A percentile compares a stretch with the other conserved stretches of the same genome.
These are phyloP conservation scores for Liasis olivaceus DNA, from an alignment of 2,797 vertebrate genomes.

Conservation along the genomic window DNA sequence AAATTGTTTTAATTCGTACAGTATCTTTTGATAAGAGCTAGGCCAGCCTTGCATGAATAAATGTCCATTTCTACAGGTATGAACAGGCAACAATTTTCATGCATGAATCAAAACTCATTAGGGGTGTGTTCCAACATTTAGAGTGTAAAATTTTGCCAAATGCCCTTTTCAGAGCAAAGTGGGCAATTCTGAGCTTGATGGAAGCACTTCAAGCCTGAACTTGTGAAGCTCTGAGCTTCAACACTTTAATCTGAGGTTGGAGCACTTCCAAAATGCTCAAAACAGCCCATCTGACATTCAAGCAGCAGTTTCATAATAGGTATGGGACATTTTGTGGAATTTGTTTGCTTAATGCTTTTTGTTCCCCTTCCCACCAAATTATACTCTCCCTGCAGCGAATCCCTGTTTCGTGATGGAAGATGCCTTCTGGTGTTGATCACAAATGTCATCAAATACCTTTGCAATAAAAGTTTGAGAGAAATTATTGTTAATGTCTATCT, in stretches of 20 bases:
- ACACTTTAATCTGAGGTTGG: neutral
- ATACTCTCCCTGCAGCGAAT: neutral
- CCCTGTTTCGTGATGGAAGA: neutral
- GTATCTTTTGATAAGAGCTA: neutral
- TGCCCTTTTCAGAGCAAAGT: neutral
- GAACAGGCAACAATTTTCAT: neutral
- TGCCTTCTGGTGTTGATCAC: neutral
- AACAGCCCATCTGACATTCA: neutral
- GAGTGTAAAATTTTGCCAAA: neutral
- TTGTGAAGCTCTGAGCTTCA: neutral
- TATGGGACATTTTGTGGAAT: neutral
- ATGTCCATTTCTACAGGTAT: neutral
- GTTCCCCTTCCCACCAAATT: neutral
- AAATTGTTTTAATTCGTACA: neutral
- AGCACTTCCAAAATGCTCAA: neutral
- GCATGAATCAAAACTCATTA: neutral
- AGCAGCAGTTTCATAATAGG: neutral
- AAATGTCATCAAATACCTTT: neutral
- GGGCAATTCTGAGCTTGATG: neutral
- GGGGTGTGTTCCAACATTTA: neutral
- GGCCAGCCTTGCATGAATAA: neutral
- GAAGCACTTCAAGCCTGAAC: neutral
- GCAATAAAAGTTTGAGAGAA: neutral
- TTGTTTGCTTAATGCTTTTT: neutral
- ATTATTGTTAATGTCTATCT: conserved; percentile 23